Percentiles rank a stretch among this genome's conserved stretches.
Evolutionary conservation across 2,797 vertebrate genomes (phyloP).

Genomic region (Megalops cyprinoides): DNA sequence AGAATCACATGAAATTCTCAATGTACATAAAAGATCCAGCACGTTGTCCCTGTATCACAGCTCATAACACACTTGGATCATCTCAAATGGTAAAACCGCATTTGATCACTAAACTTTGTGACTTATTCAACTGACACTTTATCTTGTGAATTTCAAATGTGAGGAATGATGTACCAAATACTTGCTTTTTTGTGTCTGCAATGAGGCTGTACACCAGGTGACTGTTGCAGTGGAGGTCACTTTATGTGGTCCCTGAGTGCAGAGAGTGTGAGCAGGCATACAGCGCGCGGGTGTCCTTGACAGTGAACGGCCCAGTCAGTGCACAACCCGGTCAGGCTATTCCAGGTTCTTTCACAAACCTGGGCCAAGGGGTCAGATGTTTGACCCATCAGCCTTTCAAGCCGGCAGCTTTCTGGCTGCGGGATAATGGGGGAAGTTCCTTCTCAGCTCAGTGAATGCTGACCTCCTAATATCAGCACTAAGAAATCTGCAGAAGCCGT

Average conservation of each 20-base stretch:
- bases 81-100: too few species aligned
- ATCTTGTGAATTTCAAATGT: not conserved
- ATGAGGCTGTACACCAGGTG: not conserved
- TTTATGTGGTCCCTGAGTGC: not conserved
- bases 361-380: constrained; percentile 17
- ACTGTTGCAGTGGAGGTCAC: not conserved
- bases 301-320: not conserved
- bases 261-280: not conserved
- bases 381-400: constrained; percentile 25
- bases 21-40: constrained; percentile 20
- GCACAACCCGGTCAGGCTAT: constrained; percentile 11
- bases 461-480: constrained; percentile 19
- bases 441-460: not conserved
- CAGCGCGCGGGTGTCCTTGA: constrained; percentile 29
- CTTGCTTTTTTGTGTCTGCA: not conserved
- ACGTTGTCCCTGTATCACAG: not conserved
- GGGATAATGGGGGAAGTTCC: constrained; percentile 20
- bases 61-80: not conserved
- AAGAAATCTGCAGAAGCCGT: constrained; percentile 37
- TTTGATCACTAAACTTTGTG: not conserved
- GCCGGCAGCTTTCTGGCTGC: constrained; percentile 10
- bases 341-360: constrained; percentile 2
- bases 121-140: not conserved
- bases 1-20: constrained; percentile 20
- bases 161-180: not conserved